Base-by-base conservation (phyloP, 2,113 vertebrate species). In the Syngnathoides biaculeatus region DNA sequence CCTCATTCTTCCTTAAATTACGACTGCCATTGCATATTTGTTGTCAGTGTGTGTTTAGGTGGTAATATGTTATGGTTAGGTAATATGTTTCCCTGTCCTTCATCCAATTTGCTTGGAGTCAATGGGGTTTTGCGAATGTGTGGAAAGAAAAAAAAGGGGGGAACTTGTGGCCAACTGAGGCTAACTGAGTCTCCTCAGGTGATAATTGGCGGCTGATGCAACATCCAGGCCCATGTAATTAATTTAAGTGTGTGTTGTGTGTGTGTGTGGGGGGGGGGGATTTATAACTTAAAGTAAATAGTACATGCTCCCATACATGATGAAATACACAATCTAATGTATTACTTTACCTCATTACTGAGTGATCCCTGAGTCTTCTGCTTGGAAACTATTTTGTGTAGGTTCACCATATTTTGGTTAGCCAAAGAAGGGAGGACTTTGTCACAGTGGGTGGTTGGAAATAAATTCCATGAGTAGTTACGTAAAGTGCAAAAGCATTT, bases 151-250 rank as follows among this genome's bases (percentile, higher is more conserved):
- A 55, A 19, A 58, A 56, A 56, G 26, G 42, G 59, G 50, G 58
- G 39, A 61, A 72, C 79, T 73, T 76, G 77, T 61, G 77, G 68
- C 65, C 60, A 77, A 71, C 77, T 72, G 60, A 70, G 57, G 70
- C 71, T 76, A 73, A 72, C 77, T 30, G 74, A 74, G 78, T 82
- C 78, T 79, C 71, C 73, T 84, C 78, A 81, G 84, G 88, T 89
- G 79, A 89, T 89, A 84, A 89, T 85, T 88, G 85, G 81, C 79
- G 78, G 79, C 78, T 84, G 79, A 85, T 84, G 75, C 82, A 85
- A 83, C 74, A 86, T 79, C 64, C 77, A 79, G 56, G 55, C 71
- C 62, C 55, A 58, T 39, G 38, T 71, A 78, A 87, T 83, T 83
- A 80, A 82, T 78, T 70, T 64, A 61, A 71, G 63, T 72, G 71